These are phyloP conservation scores for Jordanella pulchra DNA, from an alignment of 2,797 vertebrate species.

Conservation along the genomic window DNA sequence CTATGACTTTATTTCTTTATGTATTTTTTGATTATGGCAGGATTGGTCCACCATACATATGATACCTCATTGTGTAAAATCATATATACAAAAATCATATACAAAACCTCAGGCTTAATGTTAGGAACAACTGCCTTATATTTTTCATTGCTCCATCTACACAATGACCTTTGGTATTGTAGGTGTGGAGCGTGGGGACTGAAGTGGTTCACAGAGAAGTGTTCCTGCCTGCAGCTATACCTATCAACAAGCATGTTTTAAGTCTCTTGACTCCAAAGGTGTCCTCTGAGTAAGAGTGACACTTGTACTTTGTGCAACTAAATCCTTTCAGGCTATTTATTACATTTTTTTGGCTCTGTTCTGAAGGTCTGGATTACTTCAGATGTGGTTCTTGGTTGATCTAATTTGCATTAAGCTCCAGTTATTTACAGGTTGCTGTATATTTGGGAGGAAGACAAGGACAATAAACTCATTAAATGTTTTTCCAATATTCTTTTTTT, in stretches of 20 bases:
- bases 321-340: not conserved
- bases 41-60: too few species aligned
- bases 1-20: too few species aligned
- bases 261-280: conserved; percentile 42
- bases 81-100: not conserved
- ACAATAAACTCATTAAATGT: too few species aligned
- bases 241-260: conserved; percentile 61
- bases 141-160: conserved; percentile 27
- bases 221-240: conserved; percentile 52
- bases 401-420: conserved; percentile 17
- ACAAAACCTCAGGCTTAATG: conserved; percentile 35
- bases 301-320: conserved; percentile 10
- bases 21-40: too few species aligned
- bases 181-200: conserved; percentile 36
- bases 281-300: not conserved
- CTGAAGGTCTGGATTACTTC: conserved; percentile 13
- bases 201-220: conserved; percentile 43
- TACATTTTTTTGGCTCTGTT: conserved; percentile 8
- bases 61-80: not conserved
- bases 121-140: conserved; percentile 51
- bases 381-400: conserved; percentile 19
- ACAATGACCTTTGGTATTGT: conserved; percentile 64
- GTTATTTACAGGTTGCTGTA: conserved; percentile 19
- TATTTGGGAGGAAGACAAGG: conserved; percentile 8
- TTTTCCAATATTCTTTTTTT: too few species aligned